A percentile compares a stretch with the other conserved stretches of the same genome.
Evolutionary conservation across 2,888 invertebrate genomes (phyloP).

Genomic region (Microchrysa polita): DNA sequence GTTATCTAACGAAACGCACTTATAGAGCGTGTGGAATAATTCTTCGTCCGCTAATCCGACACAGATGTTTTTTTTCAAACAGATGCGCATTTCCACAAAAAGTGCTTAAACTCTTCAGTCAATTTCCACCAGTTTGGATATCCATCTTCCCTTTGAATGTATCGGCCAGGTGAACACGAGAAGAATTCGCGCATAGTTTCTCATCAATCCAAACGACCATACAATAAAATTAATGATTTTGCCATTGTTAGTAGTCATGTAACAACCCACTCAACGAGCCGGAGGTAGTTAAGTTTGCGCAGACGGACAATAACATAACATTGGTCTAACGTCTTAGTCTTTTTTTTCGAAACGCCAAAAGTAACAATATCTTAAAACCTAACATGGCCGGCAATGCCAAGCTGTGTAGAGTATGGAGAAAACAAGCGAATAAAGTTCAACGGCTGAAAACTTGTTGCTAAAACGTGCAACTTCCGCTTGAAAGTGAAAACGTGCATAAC

Average conservation of each 20-base stretch:
- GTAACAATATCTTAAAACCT: background rate
- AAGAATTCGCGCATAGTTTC: background rate
- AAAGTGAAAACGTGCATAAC: conserved; percentile 4
- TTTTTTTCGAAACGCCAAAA: background rate
- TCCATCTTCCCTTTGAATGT: too few species aligned
- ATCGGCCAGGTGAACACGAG: too few species aligned
- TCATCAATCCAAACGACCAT: conserved; percentile 4
- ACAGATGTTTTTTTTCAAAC: too few species aligned
- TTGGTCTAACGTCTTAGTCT: conserved; percentile 20
- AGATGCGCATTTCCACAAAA: too few species aligned
- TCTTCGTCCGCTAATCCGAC: too few species aligned
- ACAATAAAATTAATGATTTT: background rate
- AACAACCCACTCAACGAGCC: background rate
- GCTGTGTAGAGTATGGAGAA: conserved; percentile 1
- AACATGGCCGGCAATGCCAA: background rate
- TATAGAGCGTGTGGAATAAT: too few species aligned
- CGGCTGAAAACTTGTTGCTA: background rate
- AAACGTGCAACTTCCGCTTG: background rate
- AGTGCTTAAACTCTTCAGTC: too few species aligned
- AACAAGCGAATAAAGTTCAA: conserved; percentile 31
- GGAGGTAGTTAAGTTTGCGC: background rate
- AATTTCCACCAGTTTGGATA: too few species aligned
- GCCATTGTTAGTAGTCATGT: background rate
- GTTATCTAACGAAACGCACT: too few species aligned
- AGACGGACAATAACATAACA: background rate